These are phyloP conservation scores for Meloe dianella DNA, from an alignment of 2,888 invertebrate species.

Conservation along the genomic window DNA sequence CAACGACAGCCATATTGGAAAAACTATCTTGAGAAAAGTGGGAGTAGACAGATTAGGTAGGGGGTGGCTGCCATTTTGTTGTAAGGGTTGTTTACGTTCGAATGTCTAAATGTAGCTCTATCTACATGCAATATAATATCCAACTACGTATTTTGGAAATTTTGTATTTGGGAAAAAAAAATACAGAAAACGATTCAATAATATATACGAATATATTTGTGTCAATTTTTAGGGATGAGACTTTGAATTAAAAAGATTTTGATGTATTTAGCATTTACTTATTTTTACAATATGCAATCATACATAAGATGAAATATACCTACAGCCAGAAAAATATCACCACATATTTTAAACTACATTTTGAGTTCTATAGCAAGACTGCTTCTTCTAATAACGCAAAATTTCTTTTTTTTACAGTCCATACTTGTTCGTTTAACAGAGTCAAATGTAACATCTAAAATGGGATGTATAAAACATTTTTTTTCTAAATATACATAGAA, in stretches of 20 bases:
- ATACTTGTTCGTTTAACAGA: conserved; percentile 53
- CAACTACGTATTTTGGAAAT: background rate
- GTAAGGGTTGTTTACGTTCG: conserved; percentile 29
- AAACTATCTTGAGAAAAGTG: conserved; percentile 37
- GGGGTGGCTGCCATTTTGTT: conserved; percentile 43
- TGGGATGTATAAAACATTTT: conserved; percentile 53
- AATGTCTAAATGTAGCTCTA: conserved; percentile 10
- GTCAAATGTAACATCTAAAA: conserved; percentile 45
- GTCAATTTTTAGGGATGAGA: conserved; percentile 20
- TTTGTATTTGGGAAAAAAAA: too few relatives aligned
- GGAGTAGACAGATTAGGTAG: conserved; percentile 40
- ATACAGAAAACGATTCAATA: too few relatives aligned
- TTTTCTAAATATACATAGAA: conserved; percentile 59
- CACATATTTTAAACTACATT: conserved; percentile 62
- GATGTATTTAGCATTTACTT: conserved; percentile 61
- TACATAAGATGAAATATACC: conserved; percentile 61
- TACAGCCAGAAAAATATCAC: conserved; percentile 63
- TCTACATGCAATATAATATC: background rate
- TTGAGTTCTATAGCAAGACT: conserved; percentile 59
- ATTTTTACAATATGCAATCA: conserved; percentile 61
- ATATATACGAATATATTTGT: background rate
- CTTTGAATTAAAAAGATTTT: conserved; percentile 54
- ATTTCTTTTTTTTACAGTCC: conserved; percentile 46
- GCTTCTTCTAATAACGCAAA: conserved; percentile 46
- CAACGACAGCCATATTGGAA: conserved; percentile 60